Evolutionary conservation across 2,797 vertebrate genomes (phyloP), one percentile per base, ranked within the genome.

Genomic region (Melanotaenia parkinsoni): DNA sequence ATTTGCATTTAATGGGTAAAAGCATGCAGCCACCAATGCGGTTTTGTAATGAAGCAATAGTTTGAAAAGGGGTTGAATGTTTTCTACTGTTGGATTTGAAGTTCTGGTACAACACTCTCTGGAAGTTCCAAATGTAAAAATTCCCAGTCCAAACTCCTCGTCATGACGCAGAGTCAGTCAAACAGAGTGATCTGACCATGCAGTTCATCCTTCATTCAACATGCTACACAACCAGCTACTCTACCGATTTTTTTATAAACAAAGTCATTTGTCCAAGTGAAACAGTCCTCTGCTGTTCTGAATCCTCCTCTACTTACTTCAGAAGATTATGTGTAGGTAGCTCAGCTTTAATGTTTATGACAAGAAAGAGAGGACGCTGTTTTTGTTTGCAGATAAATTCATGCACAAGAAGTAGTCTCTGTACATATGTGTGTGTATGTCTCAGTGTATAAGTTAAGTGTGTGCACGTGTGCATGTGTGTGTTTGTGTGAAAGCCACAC

Each of bases 401-500:
- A 87, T 84, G 79, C 91, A 9, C 71, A 75, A 82, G 69, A 83
- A 18, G 20, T 40, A 72, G 90, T 88, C 77, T 89, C 81, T 91
- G 80, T 90, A 85, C 79, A 85, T 83, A 88, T 87, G 74, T 76
- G 77, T 75, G 79, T 85, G 77, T 75, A 79, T 84, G 78, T 87
- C 38, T 88, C 68, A 75, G 82, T 90, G 88, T 87, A 81, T 83
- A 88, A 86, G 73, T 84, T 84, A 83, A 84, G 80, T 87, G 84
- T 85, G 51, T 79, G 24, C 43, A 33, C 54, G 64, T 79, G 63
- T 82, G 43, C 24, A 10, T 65, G 65, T 53, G 66, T 47, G 26
- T 45, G 45, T 64, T 33, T 58, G 54, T 58, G 54, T 47, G 26
- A 35, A n/a, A 3, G 6, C 57, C 69, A 54, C 63, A 33, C 60